Conservation (phyloP, 2,113 vertebrate species). For the Chaetodon trifascialis region DNA sequence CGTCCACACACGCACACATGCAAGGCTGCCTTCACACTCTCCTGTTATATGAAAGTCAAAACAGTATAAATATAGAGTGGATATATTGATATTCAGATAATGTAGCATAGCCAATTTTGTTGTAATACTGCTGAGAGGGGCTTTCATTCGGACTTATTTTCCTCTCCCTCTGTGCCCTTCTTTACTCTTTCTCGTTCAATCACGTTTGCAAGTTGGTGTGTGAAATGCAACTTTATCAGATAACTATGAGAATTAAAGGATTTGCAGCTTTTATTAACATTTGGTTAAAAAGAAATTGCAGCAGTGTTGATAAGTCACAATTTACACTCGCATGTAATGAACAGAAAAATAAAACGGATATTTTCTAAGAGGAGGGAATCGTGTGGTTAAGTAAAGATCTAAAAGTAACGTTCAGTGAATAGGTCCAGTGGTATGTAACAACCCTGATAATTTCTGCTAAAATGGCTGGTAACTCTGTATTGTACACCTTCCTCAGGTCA, state of each 20-base stretch:
- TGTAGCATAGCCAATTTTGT: slow-evolving; percentile 12
- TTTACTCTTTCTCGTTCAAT: background rate
- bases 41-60: slow-evolving; percentile 43
- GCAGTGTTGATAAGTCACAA: background rate
- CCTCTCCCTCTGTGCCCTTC: background rate
- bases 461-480: background rate
- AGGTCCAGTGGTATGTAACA: background rate
- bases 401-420: background rate
- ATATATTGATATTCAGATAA: slow-evolving; percentile 40
- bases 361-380: background rate
- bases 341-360: background rate
- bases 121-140: slow-evolving; percentile 14
- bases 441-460: background rate
- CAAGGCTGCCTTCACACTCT: slow-evolving; percentile 12
- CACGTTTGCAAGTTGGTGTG: background rate
- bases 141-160: slow-evolving; percentile 2
- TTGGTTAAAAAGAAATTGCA: background rate
- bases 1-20: background rate
- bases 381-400: background rate
- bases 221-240: background rate
- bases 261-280: slow-evolving; percentile 8
- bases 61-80: slow-evolving; percentile 48
- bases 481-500: background rate
- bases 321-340: background rate
- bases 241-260: background rate